Evolutionary conservation across 2,888 invertebrate genomes (phyloP).

Genomic region (Andrena trimmerana): DNA sequence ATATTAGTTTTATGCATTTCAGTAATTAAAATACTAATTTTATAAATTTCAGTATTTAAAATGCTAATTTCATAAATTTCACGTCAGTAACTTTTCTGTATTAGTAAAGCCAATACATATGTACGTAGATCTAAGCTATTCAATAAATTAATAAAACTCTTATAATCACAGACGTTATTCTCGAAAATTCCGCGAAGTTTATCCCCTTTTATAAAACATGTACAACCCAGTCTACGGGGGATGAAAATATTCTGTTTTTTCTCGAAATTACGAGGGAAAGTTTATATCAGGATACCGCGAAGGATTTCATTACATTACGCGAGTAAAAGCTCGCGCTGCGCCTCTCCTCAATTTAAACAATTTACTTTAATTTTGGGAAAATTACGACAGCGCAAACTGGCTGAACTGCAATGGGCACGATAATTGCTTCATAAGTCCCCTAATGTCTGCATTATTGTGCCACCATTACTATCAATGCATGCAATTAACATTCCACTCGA

Average conservation of each 20-base stretch:
- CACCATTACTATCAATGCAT: slow-evolving; percentile 4
- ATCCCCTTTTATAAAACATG: slow-evolving; percentile 33
- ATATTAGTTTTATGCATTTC: not conserved
- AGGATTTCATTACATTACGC: slow-evolving; percentile 58
- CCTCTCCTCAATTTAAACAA: slow-evolving; percentile 53
- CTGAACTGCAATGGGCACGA: slow-evolving; percentile 6
- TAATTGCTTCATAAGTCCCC: slow-evolving; percentile 26
- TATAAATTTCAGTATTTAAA: not conserved
- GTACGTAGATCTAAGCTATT: not conserved
- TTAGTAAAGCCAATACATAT: not conserved
- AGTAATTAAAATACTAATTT: not conserved
- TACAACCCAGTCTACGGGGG: not conserved
- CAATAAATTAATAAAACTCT: slow-evolving; percentile 22
- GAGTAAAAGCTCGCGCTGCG: slow-evolving; percentile 36
- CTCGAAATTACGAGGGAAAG: slow-evolving; percentile 47
- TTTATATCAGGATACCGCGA: slow-evolving; percentile 41
- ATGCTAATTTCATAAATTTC: not conserved
- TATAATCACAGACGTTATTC: not conserved
- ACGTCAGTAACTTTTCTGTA: not conserved
- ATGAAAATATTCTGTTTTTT: slow-evolving; percentile 44
- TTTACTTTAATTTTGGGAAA: slow-evolving; percentile 51
- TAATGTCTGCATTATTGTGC: slow-evolving; percentile 40
- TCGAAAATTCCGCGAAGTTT: slow-evolving; percentile 21
- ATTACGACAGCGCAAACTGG: slow-evolving; percentile 28
- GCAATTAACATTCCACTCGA: not conserved